Evolutionary conservation across 1,140 invertebrate genomes (phyloP), one percentile per base, ranked within the genome.

Genomic region (Drosophila virilis): DNA sequence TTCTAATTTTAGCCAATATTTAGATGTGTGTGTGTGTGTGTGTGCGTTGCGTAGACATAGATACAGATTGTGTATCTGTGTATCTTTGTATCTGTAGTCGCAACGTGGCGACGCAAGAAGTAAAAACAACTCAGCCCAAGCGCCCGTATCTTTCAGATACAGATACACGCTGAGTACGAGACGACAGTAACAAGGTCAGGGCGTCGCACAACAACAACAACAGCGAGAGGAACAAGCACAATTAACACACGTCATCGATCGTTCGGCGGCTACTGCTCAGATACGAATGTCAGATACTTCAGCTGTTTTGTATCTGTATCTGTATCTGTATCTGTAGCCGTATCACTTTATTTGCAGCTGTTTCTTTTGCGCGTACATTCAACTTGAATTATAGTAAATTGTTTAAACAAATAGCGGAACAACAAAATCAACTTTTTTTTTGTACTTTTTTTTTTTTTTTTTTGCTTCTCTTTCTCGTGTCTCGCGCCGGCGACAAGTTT

Each of bases 401-500:
- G 74, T 90, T 89, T 89, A 89, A 90, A 84, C 65, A 89, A 89
- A 89, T 80, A 80, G 58, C 43, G 40, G 33, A 74, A 40, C 55
- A 67, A 67, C 51, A 80, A 52, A 51, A 64, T 32, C 51, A 59
- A 58, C 45, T 33, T 51, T 52, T 46, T 54, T 40, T 37, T 28
- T 35, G n/a, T 9, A 52, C 22, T 33, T 35, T 50, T 73, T 60
- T 52, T 50, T 64, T 37, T 17, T 64, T 52, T 42, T 64, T 76
- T 48, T 57, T 77, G 40, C 51, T 78, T 70, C 70, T 78, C 55
- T 72, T 76, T 77, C 64, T 81, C 66, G 74, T 77, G 85, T 90
- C 85, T 91, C 90, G 71, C 88, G 74, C 82, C 90, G 80, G 90
- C 90, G 85, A 91, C 90, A 91, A 91, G 88, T 90, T 90, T 91